phyloP scores from a whole-genome alignment of 2,888 invertebrate species.

The Parasteatoda lunata region DNA sequence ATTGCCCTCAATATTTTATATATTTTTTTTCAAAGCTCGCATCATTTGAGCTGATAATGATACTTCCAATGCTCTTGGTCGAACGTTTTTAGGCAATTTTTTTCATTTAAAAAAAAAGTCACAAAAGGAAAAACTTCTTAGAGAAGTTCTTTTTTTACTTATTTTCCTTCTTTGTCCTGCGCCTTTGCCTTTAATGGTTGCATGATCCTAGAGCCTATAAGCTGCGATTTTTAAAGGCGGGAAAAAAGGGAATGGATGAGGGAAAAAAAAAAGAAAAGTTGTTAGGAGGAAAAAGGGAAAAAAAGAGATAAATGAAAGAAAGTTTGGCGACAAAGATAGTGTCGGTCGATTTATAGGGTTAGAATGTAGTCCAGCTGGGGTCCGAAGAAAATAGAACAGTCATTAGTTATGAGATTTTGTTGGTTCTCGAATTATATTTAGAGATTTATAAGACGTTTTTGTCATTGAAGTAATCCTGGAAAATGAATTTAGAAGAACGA shows the following conservation, averaged over 20 bases:
- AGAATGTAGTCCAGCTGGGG: conserved; percentile 53
- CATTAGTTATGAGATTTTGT: conserved; percentile 50
- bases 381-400: conserved; percentile 53
- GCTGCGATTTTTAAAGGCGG: conserved; percentile 49
- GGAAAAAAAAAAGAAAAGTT: conserved; percentile 19
- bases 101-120: background rate
- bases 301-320: conserved; percentile 50
- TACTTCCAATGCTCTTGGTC: conserved; percentile 30
- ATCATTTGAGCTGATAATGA: conserved; percentile 35
- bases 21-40: conserved; percentile 13
- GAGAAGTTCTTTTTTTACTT: background rate
- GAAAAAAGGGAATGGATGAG: conserved; percentile 3
- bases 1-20: conserved; percentile 56
- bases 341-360: conserved; percentile 61
- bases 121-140: conserved; percentile 6
- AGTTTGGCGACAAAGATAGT: conserved; percentile 42
- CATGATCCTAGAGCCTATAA: conserved; percentile 52
- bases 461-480: background rate
- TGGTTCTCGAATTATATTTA: background rate
- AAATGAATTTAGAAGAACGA: no score
- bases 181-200: conserved; percentile 49
- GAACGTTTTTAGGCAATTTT: conserved; percentile 21
- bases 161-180: conserved; percentile 19
- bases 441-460: background rate
- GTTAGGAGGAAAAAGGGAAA: conserved; percentile 22